phyloP scores from a whole-genome alignment of 1,140 invertebrate genomes.

The Drosophila bifasciata region DNA sequence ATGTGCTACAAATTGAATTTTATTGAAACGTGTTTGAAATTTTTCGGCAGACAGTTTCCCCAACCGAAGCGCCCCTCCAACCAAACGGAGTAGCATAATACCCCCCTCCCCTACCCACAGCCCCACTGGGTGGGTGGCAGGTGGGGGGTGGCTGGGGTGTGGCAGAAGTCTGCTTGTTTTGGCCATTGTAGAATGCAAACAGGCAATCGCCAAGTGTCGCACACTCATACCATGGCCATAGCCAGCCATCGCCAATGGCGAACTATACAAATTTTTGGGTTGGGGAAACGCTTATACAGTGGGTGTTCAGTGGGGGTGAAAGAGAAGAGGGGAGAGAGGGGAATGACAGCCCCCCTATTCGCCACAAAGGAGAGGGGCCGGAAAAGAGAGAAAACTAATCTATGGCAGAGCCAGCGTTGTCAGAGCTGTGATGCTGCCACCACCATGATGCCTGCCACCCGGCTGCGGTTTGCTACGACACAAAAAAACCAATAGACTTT shows the following conservation, averaged over 20 bases:
- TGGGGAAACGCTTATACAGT: slow-evolving; percentile 9
- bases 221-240: slow-evolving; percentile 47
- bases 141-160: not conserved
- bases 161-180: slow-evolving; percentile 65
- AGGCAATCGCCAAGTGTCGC: slow-evolving; percentile 67
- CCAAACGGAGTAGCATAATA: slow-evolving; percentile 1
- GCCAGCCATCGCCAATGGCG: slow-evolving; percentile 48
- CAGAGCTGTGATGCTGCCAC: not conserved
- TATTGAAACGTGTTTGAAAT: slow-evolving; percentile 83
- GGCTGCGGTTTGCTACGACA: too few species aligned
- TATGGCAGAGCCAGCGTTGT: slow-evolving; percentile 20
- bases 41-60: slow-evolving; percentile 64
- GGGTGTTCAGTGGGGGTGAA: not conserved
- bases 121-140: not conserved
- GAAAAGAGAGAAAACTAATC: slow-evolving; percentile 5
- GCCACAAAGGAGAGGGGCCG: slow-evolving; percentile 33
- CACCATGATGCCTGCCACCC: too few species aligned
- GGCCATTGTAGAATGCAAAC: slow-evolving; percentile 70
- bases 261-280: slow-evolving; percentile 37
- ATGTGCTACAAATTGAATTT: slow-evolving; percentile 82
- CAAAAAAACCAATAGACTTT: too few species aligned
- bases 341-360: slow-evolving; percentile 12
- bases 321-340: not conserved
- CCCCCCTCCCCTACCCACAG: not conserved
- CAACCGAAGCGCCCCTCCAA: slow-evolving; percentile 2